Evolutionary conservation across 35 echinoderm and acorn worm genomes (phyloP).

Genomic region (Holothuria glaberrima): DNA sequence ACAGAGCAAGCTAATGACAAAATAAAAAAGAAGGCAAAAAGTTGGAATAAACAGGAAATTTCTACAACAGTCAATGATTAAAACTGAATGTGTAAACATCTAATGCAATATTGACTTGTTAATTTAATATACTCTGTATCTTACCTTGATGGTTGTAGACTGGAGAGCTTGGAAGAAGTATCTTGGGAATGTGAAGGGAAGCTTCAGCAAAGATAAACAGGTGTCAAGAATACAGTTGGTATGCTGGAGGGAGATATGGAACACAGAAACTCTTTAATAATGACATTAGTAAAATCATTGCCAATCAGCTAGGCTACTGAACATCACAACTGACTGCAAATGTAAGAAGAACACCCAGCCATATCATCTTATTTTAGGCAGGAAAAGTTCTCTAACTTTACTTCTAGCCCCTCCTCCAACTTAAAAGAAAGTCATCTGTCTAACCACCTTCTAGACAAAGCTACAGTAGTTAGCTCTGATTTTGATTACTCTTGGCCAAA

Average conservation of each 20-base stretch:
- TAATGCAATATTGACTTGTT: neutral
- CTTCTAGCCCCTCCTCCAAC: no score
- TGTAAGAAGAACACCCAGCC: no score
- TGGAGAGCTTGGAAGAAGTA: constrained; percentile 97
- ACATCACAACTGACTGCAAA: neutral
- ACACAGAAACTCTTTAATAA: neutral
- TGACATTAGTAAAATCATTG: neutral
- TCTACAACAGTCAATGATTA: no score
- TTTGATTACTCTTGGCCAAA: no score
- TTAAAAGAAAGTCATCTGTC: no score
- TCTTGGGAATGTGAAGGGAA: constrained; percentile 87
- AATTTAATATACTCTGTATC: neutral
- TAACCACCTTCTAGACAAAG: no score
- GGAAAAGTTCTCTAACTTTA: no score
- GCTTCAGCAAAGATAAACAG: constrained; percentile 69
- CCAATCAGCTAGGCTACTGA: no score
- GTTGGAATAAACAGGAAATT: neutral
- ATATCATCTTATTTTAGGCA: no score
- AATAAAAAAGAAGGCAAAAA: constrained; percentile 15
- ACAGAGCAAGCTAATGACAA: constrained; percentile 76
- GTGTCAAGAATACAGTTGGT: constrained; percentile 77
- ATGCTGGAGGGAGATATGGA: constrained; percentile 52
- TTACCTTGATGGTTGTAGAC: constrained; percentile 98
- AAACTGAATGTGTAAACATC: neutral
- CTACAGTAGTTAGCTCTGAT: no score